Percentiles rank a stretch among this genome's conserved stretches.
Conservation (phyloP, 2,797 vertebrate species). For the Poecilia wingei region DNA sequence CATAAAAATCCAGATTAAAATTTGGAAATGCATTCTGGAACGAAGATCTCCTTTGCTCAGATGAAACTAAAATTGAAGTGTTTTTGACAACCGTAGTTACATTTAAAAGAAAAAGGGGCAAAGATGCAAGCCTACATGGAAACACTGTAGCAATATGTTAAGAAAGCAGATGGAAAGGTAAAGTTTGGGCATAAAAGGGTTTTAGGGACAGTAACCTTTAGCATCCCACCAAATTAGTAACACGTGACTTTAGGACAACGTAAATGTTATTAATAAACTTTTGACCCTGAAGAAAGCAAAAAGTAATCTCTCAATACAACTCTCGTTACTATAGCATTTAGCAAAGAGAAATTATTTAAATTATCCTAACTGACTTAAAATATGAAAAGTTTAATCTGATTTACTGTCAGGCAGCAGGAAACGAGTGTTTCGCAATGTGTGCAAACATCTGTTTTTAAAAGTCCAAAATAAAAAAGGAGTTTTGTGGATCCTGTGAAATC, state of each 20-base stretch:
- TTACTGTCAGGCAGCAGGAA: not conserved
- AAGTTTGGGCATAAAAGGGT: not conserved
- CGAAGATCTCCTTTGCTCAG: not conserved
- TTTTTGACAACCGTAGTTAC: too few relatives aligned
- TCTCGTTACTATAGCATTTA: not conserved
- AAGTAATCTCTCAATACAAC: not conserved
- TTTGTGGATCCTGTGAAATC: not conserved
- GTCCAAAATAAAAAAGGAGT: not conserved
- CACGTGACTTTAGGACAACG: not conserved
- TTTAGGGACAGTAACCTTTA: not conserved
- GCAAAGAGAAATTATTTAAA: not conserved
- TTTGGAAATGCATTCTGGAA: not conserved
- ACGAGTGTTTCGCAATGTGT: not conserved
- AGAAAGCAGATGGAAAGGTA: not conserved
- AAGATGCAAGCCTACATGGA: not conserved
- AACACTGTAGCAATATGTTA: not conserved
- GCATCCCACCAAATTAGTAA: not conserved
- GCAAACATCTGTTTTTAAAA: not conserved
- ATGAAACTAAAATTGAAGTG: not conserved
- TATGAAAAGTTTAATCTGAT: not conserved
- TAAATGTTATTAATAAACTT: not conserved
- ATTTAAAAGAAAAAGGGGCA: not conserved
- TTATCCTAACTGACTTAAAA: not conserved
- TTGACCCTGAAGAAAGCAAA: not conserved
- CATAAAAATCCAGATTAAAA: not conserved